Percentiles rank a stretch among this genome's conserved stretches.
These are phyloP conservation scores for Lagocephalus sceleratus DNA, from an alignment of 2,797 vertebrate genomes.

Conservation along the genomic window DNA sequence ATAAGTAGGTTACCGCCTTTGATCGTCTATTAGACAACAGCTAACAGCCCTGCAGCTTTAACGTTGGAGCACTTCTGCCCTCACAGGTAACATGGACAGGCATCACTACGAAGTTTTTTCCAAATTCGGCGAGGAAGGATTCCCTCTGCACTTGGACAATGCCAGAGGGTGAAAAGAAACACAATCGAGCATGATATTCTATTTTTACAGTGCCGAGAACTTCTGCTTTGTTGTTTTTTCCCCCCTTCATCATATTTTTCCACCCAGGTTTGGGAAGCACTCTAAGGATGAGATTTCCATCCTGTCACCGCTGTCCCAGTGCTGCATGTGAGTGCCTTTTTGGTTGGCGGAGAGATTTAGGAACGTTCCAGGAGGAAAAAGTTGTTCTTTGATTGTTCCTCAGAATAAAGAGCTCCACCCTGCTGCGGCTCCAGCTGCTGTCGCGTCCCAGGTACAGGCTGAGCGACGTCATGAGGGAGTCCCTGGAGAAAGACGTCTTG, in stretches of 20 bases:
- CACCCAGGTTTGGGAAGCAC: conserved; percentile 86
- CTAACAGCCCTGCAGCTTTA: background rate
- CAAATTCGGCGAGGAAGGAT: conserved; percentile 91
- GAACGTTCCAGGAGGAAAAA: background rate
- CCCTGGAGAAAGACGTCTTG: conserved; percentile 81
- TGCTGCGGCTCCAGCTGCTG: conserved; percentile 83
- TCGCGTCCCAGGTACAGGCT: conserved; percentile 77
- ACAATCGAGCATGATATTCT: background rate
- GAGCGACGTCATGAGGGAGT: conserved; percentile 92
- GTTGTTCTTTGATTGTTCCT: background rate
- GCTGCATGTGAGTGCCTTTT: conserved; percentile 85
- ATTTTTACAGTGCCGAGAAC: background rate
- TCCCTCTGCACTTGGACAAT: conserved; percentile 92
- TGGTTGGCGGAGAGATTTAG: background rate
- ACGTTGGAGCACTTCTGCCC: background rate
- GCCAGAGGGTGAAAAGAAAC: conserved; percentile 85
- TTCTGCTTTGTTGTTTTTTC: background rate
- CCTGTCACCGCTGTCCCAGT: conserved; percentile 88
- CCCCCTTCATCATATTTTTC: conserved; percentile 4
- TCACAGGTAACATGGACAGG: conserved; percentile 94
- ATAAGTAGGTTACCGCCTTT: conserved; percentile 71
- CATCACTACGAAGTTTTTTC: conserved; percentile 98
- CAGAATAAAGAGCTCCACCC: conserved; percentile 89
- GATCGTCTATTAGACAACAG: background rate
- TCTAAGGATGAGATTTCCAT: conserved; percentile 90